Evolutionary conservation across 2,113 vertebrate species (phyloP).

Genomic region (Ramphastos sulfuratus): DNA sequence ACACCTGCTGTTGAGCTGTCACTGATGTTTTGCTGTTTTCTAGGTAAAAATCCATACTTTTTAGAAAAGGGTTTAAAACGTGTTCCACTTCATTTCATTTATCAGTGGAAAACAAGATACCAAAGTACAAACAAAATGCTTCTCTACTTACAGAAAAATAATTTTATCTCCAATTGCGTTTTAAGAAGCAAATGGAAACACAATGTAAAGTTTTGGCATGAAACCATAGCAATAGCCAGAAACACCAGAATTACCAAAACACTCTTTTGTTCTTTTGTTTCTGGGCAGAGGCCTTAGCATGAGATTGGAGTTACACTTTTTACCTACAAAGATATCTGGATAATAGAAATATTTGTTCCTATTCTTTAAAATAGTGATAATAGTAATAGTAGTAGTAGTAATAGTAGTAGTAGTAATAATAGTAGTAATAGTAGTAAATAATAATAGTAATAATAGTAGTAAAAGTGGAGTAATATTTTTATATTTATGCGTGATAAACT

Average conservation of each 20-base stretch:
- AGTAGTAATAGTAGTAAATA: no score
- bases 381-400: no score
- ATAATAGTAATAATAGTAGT: no score
- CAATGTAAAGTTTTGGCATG: background rate
- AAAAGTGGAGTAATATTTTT: background rate
- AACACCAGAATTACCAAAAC: background rate
- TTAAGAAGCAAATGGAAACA: background rate
- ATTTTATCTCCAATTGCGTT: background rate
- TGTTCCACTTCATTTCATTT: background rate
- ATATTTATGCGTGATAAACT: background rate
- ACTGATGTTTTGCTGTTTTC: background rate
- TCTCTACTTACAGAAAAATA: background rate
- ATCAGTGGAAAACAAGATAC: background rate
- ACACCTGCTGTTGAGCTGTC: background rate
- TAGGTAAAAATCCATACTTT: background rate
- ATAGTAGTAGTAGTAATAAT: no score
- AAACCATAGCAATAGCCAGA: background rate
- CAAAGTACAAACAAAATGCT: background rate
- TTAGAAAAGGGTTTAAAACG: background rate
- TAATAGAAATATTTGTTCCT: background rate
- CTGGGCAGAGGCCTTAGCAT: background rate
- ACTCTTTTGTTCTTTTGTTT: rapidly evolving
- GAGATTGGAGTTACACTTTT: background rate
- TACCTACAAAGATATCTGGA: background rate
- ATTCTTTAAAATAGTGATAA: no score